Evolutionary conservation across 2,797 vertebrate species (phyloP), one percentile per base, ranked within the genome.

Genomic region (Lutjanus argentimaculatus): DNA sequence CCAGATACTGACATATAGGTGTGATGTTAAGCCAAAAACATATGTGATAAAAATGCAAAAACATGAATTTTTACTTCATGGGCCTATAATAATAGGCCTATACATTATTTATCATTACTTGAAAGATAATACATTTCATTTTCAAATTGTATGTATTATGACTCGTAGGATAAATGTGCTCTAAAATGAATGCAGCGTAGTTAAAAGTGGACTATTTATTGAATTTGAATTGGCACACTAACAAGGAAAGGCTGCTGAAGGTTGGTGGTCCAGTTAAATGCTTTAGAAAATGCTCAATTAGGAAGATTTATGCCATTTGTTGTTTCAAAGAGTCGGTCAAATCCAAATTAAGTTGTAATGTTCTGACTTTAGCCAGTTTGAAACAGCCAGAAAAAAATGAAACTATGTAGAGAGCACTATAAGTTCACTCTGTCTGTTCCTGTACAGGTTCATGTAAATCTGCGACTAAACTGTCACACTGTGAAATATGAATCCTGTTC

Each of bases 201-300:
- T 56, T 30, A 9, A 15, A 70, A 72, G 8, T 17, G 1, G 17
- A 8, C 3, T 10, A 15, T 55, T 58, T 75, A 65, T 25, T 65
- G 1, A 75, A 49, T 79, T 79, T 75, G 9, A 74, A 72, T 57
- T 68, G 16, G 30, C 36, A 66, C 36, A 14, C 53, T 19, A 25
- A 53, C 11, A 15, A 10, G 4, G 42, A 40, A 62, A 43, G 17
- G 1, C 72, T 62, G 49, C 11, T 21, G 12, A 76, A 17, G 17
- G 21, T 14, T 21, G 53, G 8, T 43, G n/a, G 13, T 63, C 25
- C n/a, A 67, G n/a, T 67, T 22, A 45, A 79, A 72, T 52, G 62
- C 46, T 70, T 76, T 11, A 76, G 17, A 76, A 69, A 58, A 70
- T 15, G n/a, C 12, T 73, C 15, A 49, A n/a, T 75, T 53, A 64